Evolutionary conservation across 2,888 invertebrate species (phyloP).

Genomic region (Trypoxylon attenuatum): DNA sequence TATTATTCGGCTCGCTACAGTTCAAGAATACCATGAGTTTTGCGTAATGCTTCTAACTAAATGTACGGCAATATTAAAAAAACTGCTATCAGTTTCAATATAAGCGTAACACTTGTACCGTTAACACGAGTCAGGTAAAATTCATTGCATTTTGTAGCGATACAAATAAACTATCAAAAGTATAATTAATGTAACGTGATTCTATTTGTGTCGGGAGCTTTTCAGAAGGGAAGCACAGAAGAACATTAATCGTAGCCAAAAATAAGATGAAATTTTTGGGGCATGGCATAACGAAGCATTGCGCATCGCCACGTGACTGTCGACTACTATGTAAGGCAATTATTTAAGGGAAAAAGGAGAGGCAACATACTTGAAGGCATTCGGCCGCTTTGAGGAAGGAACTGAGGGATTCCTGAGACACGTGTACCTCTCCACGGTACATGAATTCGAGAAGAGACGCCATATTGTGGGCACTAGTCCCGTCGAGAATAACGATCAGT

Average conservation of each 20-base stretch:
- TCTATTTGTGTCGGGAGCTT: background rate
- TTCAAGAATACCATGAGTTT: no score
- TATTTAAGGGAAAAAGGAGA: conserved; percentile 38
- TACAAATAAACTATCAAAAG: no score
- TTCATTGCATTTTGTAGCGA: no score
- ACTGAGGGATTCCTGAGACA: conserved; percentile 92
- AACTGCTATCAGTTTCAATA: no score
- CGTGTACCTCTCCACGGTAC: conserved; percentile 96
- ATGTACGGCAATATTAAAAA: no score
- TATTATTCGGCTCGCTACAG: no score
- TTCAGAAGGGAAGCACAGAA: conserved; percentile 26
- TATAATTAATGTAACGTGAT: background rate
- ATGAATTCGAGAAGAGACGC: conserved; percentile 93
- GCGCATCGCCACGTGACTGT: conserved; percentile 14
- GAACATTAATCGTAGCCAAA: conserved; percentile 31
- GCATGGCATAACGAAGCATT: conserved; percentile 7
- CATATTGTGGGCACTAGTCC: conserved; percentile 93
- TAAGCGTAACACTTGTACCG: no score
- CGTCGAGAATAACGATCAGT: conserved; percentile 91
- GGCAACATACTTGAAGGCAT: conserved; percentile 84
- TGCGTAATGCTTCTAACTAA: no score
- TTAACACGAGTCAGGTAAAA: no score
- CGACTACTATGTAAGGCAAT: conserved; percentile 38
- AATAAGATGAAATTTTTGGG: conserved; percentile 22
- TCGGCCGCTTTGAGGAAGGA: conserved; percentile 94